Base-by-base conservation (phyloP, 2,888 invertebrate genomes). In the Drosophila eohydei region DNA sequence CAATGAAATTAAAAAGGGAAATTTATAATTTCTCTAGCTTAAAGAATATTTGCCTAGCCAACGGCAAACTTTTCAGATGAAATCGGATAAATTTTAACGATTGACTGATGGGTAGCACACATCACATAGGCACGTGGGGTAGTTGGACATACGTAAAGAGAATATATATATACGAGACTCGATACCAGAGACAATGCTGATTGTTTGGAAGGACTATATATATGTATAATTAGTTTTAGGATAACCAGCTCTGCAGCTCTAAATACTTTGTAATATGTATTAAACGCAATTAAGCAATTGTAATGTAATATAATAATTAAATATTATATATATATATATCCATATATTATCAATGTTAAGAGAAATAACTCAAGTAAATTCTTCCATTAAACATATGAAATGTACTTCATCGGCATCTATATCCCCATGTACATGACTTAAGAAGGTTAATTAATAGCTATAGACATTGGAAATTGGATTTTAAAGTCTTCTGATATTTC, bases 361-460 rank as follows among this genome's bases (percentile, higher is more conserved):
- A 71, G 66, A 11, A 72, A 61, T 67, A 50, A 56, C 61, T 66
- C 62, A 76, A 81, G 70, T 77, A 85, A 83, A 88, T 88, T 88
- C 84, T 90, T 86, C 81, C 88, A 85, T 83, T 76, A 87, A 83
- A 78, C 57, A 68, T 62, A 73, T 62, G 65, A 84, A 72, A 60
- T 69, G 67, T 54, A 38, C 16, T 60, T 55, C 11, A 61, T 59
- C 38, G 51, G 63, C 28, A 38, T 26, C 7, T 6, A 26, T 26
- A 26, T 21, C 12, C 14, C 7, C 3, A 46, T 8, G 28, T 46
- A 26, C 11, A 28, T 46, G 46, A 46, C 4, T 46, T 44, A 26
- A 26, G 26, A 44, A 2, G 4, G 3, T 14, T 40, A 40, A 40
- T 34, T 9, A 14, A 40, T 40, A n/a, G n/a, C 2, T 40, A 2